These are phyloP conservation scores for Uria aalge DNA, from an alignment of 2,113 vertebrate species.

Conservation along the genomic window DNA sequence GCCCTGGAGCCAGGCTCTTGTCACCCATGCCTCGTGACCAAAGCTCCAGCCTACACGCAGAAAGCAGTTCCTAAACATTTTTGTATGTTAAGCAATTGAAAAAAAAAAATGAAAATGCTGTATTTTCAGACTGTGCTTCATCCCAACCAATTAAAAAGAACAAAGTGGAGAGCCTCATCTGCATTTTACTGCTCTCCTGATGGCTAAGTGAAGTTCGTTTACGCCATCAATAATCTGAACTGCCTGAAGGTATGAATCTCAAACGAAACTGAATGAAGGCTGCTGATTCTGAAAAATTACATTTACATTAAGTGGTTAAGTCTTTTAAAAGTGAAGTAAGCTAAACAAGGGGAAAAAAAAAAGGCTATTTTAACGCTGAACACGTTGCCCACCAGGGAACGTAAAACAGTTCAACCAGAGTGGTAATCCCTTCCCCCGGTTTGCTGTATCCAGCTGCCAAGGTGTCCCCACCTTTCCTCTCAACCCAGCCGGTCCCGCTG, in stretches of 20 bases:
- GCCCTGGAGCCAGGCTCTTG: neutral
- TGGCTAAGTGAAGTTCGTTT: neutral
- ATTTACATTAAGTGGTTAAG: neutral
- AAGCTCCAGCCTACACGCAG: neutral
- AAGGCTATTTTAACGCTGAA: neutral
- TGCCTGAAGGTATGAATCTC: neutral
- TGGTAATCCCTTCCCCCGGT: fast-evolving
- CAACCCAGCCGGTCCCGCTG: fast-evolving
- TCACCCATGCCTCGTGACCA: neutral
- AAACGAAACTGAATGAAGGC: neutral
- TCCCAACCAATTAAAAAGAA: neutral
- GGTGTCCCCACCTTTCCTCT: fast-evolving
- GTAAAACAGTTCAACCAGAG: neutral
- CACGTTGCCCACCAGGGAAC: neutral
- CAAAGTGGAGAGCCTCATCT: neutral
- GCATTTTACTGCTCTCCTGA: neutral
- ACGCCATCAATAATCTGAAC: neutral
- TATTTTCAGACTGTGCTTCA: neutral
- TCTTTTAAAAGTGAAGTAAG: neutral
- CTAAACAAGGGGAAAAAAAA: neutral
- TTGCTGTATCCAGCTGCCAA: fast-evolving
- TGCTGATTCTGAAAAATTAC: neutral
- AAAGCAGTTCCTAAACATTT: neutral
- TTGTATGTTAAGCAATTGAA: neutral
- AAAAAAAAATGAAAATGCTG: neutral